Evolutionary conservation across 2,888 invertebrate species (phyloP), one percentile per base, ranked within the genome.

Genomic region (Anorthoa munda): DNA sequence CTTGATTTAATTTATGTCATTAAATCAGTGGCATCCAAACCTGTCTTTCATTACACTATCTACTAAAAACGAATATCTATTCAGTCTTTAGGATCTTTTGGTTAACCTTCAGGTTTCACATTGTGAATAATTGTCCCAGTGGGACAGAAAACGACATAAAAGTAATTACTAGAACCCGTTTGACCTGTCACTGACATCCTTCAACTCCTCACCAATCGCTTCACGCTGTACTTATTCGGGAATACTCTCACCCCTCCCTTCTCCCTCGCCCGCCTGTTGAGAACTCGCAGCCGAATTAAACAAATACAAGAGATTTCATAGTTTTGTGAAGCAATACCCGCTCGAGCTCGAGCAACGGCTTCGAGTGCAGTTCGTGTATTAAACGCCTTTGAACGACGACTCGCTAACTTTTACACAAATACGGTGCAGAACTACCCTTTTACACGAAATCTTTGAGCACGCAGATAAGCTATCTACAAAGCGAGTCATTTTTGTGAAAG

Each of bases 381-480:
- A 75, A 65, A 66, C 15, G 26, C 45, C 45, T 53, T 53, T 53
- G 58, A n/a, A 53, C 15, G n/a, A 23, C 31, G 17, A 48, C 2
- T 46, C 18, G 50, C 50, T 9, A 51, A 58, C 51, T 55, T 61
- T n/a, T 7, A 5, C 18, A 39, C 39, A 31, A 46, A 65, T 60
- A 59, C 64, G 15, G 48, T 18, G 46, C 55, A 51, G 46, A 51
- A 67, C 76, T 13, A 78, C 67, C 85, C 85, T 67, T 84, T 72
- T 63, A 65, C 48, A 67, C 66, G 53, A 74, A 72, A 74, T 76
- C 58, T 82, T 75, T 75, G 72, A 76, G 60, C 67, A 75, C 65
- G 72, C 64, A 84, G 83, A 77, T 83, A 75, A 66, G 72, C 72
- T 73, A 79, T 77, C 83, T 82, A 72, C 83, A 82, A 85, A 79